Base-by-base conservation (phyloP, 2,888 invertebrate species). In the Tenthredo mesomela region DNA sequence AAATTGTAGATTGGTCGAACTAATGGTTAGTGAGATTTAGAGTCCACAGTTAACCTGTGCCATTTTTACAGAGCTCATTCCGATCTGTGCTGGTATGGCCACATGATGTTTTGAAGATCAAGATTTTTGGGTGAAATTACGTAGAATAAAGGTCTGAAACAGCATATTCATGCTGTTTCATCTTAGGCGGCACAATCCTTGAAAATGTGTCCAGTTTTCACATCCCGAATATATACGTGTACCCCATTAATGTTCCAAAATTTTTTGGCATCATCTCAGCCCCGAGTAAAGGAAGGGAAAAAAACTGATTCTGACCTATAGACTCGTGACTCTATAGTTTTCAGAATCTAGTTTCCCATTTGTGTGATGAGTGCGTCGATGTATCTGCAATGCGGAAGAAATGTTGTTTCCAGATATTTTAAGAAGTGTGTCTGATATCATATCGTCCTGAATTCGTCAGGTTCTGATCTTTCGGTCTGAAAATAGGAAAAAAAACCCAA, bases 361-460 rank as follows among this genome's bases (percentile, higher is more conserved):
- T 70, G n/a, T n/a, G 6, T 9, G 29, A 29, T 29, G 37, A 37
- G 18, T 70, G 33, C 70, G 29, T 67, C 67, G 70, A 61, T 25
- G 29, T 37, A 70, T 70, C 70, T 37, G 70, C 70, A 70, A 70
- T 70, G 70, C 70, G 70, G 37, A n/a, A 70, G 1, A n/a, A 33
- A 70, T 37, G 18, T 29, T 67, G 25, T 12, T 47, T 70, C 7
- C 9, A n/a, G 70, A 9, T 70, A 70, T 37, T 33, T 61, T 25
- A 61, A 61, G 25, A 21, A 25, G 61, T 25, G 61, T 61, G 2
- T 61, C 21, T 18, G 58, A 18, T 67, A 12, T 15, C 2, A 67
- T 25, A 70, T 37, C 18, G 37, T 70, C 33, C 12, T n/a, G 18
- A 70, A 70, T 70, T 37, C 15, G 37, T 37, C n/a, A n/a, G 33